Conservation (phyloP, 2,797 vertebrate genomes). For the Onychomys leucogaster region DNA sequence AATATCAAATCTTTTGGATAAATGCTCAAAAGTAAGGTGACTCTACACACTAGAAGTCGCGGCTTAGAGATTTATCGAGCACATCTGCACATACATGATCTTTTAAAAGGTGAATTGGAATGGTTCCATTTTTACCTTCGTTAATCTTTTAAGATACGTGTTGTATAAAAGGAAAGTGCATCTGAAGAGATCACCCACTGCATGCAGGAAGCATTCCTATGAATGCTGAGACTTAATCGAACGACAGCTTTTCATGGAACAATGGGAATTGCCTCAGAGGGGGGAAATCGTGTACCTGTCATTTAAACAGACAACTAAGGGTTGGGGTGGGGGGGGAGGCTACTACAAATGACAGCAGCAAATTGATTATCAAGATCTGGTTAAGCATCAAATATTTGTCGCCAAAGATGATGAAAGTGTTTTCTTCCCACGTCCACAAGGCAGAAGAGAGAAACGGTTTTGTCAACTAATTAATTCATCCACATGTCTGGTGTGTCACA, state of each 20-base stretch:
- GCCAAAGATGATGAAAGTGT: neutral
- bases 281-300: neutral
- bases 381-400: slow-evolving; percentile 43
- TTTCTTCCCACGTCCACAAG: neutral
- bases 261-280: neutral
- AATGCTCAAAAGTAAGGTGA: neutral
- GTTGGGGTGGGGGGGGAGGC: neutral
- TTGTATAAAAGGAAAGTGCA: slow-evolving; percentile 1
- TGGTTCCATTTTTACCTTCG: neutral
- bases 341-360: neutral
- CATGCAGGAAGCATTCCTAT: neutral
- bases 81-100: neutral
- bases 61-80: slow-evolving; percentile 40
- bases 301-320: neutral
- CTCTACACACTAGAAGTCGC: neutral
- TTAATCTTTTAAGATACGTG: neutral
- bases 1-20: neutral
- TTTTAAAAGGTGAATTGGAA: neutral
- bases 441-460: slow-evolving; percentile 3
- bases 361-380: neutral
- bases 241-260: neutral
- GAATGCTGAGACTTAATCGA: neutral
- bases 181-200: neutral
- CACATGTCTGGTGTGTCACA: neutral
- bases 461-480: slow-evolving; percentile 38